Evolutionary conservation across 2,797 vertebrate species (phyloP).

Genomic region (Gila robusta): DNA sequence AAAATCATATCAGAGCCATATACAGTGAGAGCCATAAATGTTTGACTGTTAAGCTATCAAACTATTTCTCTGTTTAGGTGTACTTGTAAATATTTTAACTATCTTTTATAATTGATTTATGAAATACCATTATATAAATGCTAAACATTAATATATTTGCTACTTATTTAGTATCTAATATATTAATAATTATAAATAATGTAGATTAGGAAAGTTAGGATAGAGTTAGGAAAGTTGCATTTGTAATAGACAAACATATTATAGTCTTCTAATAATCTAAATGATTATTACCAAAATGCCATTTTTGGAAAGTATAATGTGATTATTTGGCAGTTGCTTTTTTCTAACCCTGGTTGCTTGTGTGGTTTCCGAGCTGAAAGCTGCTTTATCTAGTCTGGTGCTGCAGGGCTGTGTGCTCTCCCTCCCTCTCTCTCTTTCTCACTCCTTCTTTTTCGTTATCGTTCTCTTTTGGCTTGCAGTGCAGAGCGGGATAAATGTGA

Average conservation of each 20-base stretch:
- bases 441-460: conserved; percentile 3
- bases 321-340: conserved; percentile 12
- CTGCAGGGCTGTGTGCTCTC: conserved; percentile 66
- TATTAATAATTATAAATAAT: background rate
- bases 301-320: background rate
- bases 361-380: conserved; percentile 39
- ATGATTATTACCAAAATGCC: conserved; percentile 5
- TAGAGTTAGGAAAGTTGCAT: background rate
- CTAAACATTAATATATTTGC: background rate
- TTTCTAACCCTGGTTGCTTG: conserved; percentile 39
- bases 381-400: conserved; percentile 64
- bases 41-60: conserved; percentile 34
- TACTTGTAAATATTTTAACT: conserved; percentile 9
- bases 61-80: background rate
- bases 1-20: conserved; percentile 1
- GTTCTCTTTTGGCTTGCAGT: conserved; percentile 41
- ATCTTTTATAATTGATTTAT: background rate
- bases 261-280: background rate
- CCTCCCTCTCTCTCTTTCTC: conserved; percentile 9
- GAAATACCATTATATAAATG: background rate
- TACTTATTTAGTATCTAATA: background rate
- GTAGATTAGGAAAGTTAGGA: background rate
- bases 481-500: conserved; percentile 31
- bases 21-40: conserved; percentile 15
- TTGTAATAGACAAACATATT: conserved; percentile 2